phyloP scores from a whole-genome alignment of 2,888 invertebrate genomes.

The Agriopis aurantiaria region DNA sequence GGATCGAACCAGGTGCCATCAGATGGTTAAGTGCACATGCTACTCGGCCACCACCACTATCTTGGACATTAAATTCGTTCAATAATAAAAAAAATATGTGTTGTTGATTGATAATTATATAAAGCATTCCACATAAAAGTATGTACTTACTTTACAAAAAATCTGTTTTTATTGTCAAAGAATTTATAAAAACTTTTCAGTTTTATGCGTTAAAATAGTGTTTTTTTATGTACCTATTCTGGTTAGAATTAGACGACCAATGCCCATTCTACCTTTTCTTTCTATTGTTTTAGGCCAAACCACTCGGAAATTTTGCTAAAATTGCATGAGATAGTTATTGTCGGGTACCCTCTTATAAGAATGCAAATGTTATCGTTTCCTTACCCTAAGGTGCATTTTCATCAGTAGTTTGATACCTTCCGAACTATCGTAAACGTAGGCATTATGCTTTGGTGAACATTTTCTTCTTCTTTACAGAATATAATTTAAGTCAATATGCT shows the following conservation, averaged over 20 bases:
- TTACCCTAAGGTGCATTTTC: conserved; percentile 63
- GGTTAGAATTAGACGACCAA: no score
- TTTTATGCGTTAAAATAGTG: no score
- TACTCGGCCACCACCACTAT: no score
- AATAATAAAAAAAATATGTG: no score
- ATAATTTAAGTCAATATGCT: no score
- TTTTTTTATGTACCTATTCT: no score
- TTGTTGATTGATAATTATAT: neutral
- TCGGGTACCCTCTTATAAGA: conserved; percentile 61
- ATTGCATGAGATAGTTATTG: conserved; percentile 58
- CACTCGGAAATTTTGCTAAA: conserved; percentile 42
- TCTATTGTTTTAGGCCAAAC: conserved; percentile 45
- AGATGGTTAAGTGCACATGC: no score
- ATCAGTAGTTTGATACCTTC: conserved; percentile 53
- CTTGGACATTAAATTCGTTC: no score
- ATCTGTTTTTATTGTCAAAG: neutral
- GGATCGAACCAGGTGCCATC: no score
- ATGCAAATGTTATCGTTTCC: conserved; percentile 71
- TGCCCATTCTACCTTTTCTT: conserved; percentile 22
- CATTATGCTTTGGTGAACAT: conserved; percentile 21
- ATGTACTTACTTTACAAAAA: neutral
- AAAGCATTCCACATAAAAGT: neutral
- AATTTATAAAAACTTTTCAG: no score
- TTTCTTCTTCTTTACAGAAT: no score
- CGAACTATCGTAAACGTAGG: conserved; percentile 44